phyloP scores from a whole-genome alignment of 2,113 vertebrate species.

The Podocnemis expansa region DNA sequence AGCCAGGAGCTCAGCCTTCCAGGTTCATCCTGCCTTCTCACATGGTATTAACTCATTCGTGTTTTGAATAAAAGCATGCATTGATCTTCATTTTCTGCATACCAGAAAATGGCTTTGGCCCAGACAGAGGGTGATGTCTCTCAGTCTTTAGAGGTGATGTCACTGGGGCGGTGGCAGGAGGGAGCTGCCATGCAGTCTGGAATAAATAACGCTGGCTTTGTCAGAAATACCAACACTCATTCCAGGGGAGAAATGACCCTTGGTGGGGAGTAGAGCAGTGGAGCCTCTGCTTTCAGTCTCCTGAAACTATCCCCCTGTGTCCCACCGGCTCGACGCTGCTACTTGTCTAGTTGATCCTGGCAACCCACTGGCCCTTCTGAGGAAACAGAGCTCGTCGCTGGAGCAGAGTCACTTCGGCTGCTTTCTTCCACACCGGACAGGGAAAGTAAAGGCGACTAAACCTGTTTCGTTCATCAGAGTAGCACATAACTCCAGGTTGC shows the following conservation, averaged over 20 bases:
- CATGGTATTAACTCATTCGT: background rate
- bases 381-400: background rate
- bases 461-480: background rate
- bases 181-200: background rate
- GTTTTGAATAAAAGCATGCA: conserved; percentile 5
- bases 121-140: background rate
- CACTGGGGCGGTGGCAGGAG: background rate
- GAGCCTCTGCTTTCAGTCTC: fast-evolving
- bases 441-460: background rate
- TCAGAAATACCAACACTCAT: background rate
- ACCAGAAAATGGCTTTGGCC: background rate
- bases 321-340: fast-evolving
- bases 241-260: background rate
- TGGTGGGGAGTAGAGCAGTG: fast-evolving
- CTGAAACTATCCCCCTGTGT: fast-evolving
- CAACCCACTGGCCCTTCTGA: background rate
- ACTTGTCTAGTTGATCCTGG: background rate
- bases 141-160: background rate
- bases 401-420: background rate
- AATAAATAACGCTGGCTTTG: background rate
- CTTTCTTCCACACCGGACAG: background rate
- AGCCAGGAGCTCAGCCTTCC: background rate
- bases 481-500: fast-evolving
- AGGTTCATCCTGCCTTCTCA: background rate
- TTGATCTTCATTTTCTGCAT: conserved; percentile 15